Evolutionary conservation across 2,888 invertebrate species (phyloP).

Genomic region (Oscheius onirici): DNA sequence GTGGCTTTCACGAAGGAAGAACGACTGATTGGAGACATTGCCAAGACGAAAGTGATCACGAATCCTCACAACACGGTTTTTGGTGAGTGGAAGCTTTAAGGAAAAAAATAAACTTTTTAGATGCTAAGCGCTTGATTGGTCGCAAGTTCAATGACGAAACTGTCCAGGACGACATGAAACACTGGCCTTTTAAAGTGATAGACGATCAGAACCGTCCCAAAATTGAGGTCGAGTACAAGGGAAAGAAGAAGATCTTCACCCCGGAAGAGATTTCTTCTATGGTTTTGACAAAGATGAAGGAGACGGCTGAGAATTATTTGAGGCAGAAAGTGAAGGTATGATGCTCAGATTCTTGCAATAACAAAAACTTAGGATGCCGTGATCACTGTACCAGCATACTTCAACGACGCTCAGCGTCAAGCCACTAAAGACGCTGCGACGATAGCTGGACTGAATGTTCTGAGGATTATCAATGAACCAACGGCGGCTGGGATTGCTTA

Average conservation of each 20-base stretch:
- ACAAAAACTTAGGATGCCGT: slow-evolving; percentile 83
- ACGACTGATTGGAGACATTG: slow-evolving; percentile 74
- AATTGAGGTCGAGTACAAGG: slow-evolving; percentile 84
- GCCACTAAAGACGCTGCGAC: slow-evolving; percentile 75
- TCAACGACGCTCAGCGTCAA: slow-evolving; percentile 90
- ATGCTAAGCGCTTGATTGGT: slow-evolving; percentile 74
- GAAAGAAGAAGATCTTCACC: slow-evolving; percentile 81
- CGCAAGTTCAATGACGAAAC: slow-evolving; percentile 73
- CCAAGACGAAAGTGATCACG: slow-evolving; percentile 75
- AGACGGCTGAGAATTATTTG: slow-evolving; percentile 75
- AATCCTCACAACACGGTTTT: slow-evolving; percentile 75
- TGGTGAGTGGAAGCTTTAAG: slow-evolving; percentile 60
- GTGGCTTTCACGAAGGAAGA: slow-evolving; percentile 75
- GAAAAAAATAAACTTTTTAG: slow-evolving; percentile 32
- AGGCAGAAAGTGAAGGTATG: slow-evolving; percentile 82
- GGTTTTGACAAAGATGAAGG: slow-evolving; percentile 64
- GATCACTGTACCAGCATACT: slow-evolving; percentile 97
- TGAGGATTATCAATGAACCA: slow-evolving; percentile 72
- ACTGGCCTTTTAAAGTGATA: slow-evolving; percentile 72
- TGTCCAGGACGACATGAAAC: slow-evolving; percentile 72
- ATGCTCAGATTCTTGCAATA: slow-evolving; percentile 73
- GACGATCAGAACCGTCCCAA: slow-evolving; percentile 73
- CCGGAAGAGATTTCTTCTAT: slow-evolving; percentile 71
- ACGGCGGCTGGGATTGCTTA: slow-evolving; percentile 83
- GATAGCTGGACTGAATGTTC: slow-evolving; percentile 73